Evolutionary conservation across 2,888 invertebrate species (phyloP).

Genomic region (Oscheius myriophilus): DNA sequence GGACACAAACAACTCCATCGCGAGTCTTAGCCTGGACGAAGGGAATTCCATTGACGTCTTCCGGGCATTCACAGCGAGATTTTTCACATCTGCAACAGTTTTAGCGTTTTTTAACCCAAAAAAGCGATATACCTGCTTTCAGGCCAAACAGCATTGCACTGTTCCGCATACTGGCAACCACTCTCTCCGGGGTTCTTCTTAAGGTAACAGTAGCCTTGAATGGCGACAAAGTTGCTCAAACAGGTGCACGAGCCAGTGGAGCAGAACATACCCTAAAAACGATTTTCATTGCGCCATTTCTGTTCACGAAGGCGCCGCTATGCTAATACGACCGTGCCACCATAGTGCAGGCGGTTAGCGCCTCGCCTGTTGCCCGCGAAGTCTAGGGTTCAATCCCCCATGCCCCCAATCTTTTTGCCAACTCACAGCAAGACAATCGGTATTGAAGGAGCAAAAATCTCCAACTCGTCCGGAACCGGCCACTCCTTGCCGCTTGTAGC

Average conservation of each 20-base stretch:
- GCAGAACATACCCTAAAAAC: slow-evolving; percentile 69
- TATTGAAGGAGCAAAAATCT: slow-evolving; percentile 70
- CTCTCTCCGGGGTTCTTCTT: slow-evolving; percentile 70
- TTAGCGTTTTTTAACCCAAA: not conserved
- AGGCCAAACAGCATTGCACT: slow-evolving; percentile 69
- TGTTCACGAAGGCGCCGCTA: too few species aligned
- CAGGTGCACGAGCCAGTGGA: slow-evolving; percentile 69
- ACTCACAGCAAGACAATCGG: slow-evolving; percentile 67
- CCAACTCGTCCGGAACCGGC: slow-evolving; percentile 69
- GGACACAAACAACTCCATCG: slow-evolving; percentile 68
- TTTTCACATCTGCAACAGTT: slow-evolving; percentile 60
- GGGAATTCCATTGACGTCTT: slow-evolving; percentile 69
- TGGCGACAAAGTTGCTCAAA: slow-evolving; percentile 69
- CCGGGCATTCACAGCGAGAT: slow-evolving; percentile 68
- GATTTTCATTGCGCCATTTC: too few species aligned
- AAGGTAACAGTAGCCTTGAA: slow-evolving; percentile 69
- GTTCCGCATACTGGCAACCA: slow-evolving; percentile 69
- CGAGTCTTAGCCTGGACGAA: slow-evolving; percentile 67
- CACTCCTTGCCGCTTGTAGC: slow-evolving; percentile 68
- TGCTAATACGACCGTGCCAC: too few species aligned
- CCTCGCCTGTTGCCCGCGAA: too few species aligned
- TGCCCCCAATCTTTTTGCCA: too few species aligned
- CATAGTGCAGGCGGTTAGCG: too few species aligned
- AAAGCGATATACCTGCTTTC: slow-evolving; percentile 48
- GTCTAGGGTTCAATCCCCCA: too few species aligned